phyloP scores from a whole-genome alignment of 2,113 vertebrate genomes.

The Oophaga pumilio region DNA sequence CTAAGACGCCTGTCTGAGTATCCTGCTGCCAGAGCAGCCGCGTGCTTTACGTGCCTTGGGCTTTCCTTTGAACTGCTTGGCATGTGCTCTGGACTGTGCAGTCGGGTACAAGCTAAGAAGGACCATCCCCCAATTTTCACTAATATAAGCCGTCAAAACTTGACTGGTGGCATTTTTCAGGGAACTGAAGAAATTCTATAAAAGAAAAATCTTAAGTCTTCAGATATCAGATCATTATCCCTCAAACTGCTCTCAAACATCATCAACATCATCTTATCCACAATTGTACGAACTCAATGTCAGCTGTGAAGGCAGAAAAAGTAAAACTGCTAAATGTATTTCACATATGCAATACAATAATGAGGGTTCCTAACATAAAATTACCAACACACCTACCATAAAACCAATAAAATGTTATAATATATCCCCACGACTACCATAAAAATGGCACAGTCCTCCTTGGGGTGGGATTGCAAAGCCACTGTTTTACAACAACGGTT shows the following conservation, averaged over 20 bases:
- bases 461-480: too few relatives aligned
- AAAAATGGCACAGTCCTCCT: too few relatives aligned
- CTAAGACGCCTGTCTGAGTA: slow-evolving; percentile 7
- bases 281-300: not conserved
- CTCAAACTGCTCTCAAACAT: not conserved
- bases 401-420: too few relatives aligned
- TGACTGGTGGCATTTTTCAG: slow-evolving; percentile 4
- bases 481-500: too few relatives aligned
- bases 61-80: slow-evolving; percentile 23
- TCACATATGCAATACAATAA: not conserved
- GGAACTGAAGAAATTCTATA: not conserved
- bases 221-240: not conserved
- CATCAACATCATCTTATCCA: not conserved
- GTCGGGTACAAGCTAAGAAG: too few relatives aligned
- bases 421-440: too few relatives aligned
- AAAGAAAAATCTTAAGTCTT: not conserved
- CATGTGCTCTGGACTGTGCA: slow-evolving; percentile 10
- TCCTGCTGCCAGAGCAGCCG: slow-evolving; percentile 35
- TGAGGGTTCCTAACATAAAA: not conserved
- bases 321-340: not conserved
- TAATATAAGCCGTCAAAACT: slow-evolving; percentile 14
- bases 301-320: not conserved
- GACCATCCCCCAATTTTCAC: not conserved
- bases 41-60: slow-evolving; percentile 39
- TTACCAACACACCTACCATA: too few relatives aligned